Evolutionary conservation across 2,797 vertebrate species (phyloP), one percentile per base, ranked within the genome.

Genomic region (Cuculus canorus): DNA sequence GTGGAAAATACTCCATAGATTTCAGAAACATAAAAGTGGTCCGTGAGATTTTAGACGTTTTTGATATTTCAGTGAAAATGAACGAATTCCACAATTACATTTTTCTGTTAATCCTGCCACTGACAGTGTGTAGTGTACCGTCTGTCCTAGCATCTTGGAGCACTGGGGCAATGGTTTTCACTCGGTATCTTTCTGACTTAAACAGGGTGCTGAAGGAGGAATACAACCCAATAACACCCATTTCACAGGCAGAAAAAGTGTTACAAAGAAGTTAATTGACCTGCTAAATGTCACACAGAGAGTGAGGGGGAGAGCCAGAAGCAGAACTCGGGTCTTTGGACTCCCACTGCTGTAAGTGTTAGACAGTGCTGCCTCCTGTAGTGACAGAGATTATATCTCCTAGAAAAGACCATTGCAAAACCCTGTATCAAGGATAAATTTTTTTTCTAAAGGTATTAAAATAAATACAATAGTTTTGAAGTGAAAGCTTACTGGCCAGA

Each of bases 221-320:
- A 27, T 33, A n/a, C 35, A 72, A 68, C 48, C 21, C 35, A 63
- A 80, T 23, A 16, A 25, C 30, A 56, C 37, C 41, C 50, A 59
- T 77, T 88, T 88, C 21, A 43, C 35, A 30, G 63, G 18, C 48
- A 79, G 52, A 48, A 32, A 56, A 57, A 72, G 37, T 72, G 52
- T 66, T 89, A 65, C 35, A 53, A 69, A 56, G 52, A 95, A 93
- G 50, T 77, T 91, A 91, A 93, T 79, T 88, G 88, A 84, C 60
- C 70, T 92, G 82, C 30, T 64, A 59, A 90, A 91, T 70, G 56
- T 86, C 77, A 59, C 12, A 57, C 30, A 39, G 84, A 65, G 86
- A 73, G 47, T 48, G 70, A 92, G 85, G 73, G 77, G 81, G 71
- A 95, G 80, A 85, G 41, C 33, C 86, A 90, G 83, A 73, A 91